phyloP scores from a whole-genome alignment of 1,140 invertebrate genomes.

The Drosophila tropicalis region DNA sequence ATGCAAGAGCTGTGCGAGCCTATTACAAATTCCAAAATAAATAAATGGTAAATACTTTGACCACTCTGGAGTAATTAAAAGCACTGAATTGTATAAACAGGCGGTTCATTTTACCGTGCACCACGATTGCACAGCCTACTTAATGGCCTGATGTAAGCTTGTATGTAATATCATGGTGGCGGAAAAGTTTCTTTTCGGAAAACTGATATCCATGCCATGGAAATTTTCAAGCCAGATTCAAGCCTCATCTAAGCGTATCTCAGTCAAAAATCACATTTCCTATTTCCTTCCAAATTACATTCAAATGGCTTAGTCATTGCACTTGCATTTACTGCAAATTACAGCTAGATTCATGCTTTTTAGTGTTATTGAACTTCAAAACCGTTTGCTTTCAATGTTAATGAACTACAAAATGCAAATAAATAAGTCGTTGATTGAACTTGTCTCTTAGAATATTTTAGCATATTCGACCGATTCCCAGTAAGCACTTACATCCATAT shows the following conservation, averaged over 20 bases:
- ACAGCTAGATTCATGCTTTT: conserved; percentile 16
- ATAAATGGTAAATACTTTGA: conserved; percentile 66
- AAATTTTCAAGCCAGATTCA: too few species aligned
- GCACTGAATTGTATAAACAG: conserved; percentile 62
- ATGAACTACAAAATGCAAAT: conserved; percentile 51
- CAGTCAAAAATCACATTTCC: too few species aligned
- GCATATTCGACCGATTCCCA: conserved; percentile 35
- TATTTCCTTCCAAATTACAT: too few species aligned
- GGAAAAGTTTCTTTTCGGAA: too few species aligned
- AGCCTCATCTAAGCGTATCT: too few species aligned
- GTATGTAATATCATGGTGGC: neutral
- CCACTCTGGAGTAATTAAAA: conserved; percentile 66
- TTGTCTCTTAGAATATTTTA: conserved; percentile 40
- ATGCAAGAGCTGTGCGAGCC: neutral
- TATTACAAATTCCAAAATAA: conserved; percentile 64
- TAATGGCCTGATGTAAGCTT: conserved; percentile 1
- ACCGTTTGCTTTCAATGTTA: conserved; percentile 30
- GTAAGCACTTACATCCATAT: conserved; percentile 16
- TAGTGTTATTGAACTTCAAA: conserved; percentile 60
- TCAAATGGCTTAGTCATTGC: too few species aligned
- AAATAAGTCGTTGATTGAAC: conserved; percentile 51
- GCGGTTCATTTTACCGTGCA: conserved; percentile 41
- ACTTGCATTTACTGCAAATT: conserved; percentile 1
- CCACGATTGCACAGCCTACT: conserved; percentile 4
- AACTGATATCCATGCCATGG: too few species aligned